A percentile compares a stretch with the other conserved stretches of the same genome.
These are phyloP conservation scores for Xestia ashworthii DNA, from an alignment of 2,888 invertebrate species.

Conservation along the genomic window DNA sequence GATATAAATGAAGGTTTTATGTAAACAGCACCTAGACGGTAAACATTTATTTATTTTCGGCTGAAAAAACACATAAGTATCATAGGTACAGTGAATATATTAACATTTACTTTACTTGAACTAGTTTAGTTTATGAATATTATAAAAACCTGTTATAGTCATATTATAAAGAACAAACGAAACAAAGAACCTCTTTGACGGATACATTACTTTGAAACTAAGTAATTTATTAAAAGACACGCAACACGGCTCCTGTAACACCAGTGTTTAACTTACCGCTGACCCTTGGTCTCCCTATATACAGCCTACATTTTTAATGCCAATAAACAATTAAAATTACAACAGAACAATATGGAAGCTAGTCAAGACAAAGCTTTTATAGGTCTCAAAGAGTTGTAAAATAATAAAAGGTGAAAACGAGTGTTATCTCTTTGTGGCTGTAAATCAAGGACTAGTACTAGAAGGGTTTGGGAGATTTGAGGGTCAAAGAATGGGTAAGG, in stretches of 20 bases:
- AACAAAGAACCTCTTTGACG: background rate
- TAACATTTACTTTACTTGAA: background rate
- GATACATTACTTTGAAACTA: background rate
- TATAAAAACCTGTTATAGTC: background rate
- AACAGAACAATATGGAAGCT: background rate
- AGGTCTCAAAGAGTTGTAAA: background rate
- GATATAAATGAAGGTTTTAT: conserved; percentile 37
- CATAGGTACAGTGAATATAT: background rate
- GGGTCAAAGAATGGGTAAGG: background rate
- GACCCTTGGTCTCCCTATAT: background rate
- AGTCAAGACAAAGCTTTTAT: conserved; percentile 20
- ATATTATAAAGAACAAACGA: background rate
- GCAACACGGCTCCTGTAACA: background rate
- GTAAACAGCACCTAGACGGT: conserved; percentile 14
- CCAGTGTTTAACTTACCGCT: background rate
- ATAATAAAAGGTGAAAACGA: conserved; percentile 23
- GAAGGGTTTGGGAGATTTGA: background rate
- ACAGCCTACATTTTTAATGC: background rate
- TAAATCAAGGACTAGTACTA: background rate
- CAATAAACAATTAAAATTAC: background rate
- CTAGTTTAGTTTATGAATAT: background rate
- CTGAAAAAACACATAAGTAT: conserved; percentile 16
- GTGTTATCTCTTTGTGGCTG: background rate
- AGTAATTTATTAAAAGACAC: background rate
- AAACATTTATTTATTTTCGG: conserved; percentile 25